These are phyloP conservation scores for Falco concolor DNA, from an alignment of 2,797 vertebrate genomes.

Conservation along the genomic window DNA sequence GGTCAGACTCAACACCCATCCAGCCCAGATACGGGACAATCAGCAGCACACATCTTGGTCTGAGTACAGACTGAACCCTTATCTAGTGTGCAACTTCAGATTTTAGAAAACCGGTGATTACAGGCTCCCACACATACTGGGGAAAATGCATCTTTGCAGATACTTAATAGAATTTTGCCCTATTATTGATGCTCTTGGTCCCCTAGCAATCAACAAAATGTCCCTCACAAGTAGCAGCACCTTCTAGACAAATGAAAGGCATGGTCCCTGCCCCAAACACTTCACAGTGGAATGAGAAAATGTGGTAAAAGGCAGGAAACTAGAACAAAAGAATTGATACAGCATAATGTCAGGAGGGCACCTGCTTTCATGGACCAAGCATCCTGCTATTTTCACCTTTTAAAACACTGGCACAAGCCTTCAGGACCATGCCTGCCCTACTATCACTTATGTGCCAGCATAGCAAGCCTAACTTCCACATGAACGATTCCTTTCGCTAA, in stretches of 20 bases:
- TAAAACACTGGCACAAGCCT: background rate
- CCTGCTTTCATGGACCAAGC: background rate
- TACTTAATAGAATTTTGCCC: background rate
- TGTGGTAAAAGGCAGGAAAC: background rate
- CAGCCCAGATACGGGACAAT: rapidly evolving
- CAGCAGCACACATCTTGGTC: background rate
- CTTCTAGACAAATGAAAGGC: background rate
- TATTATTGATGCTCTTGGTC: background rate
- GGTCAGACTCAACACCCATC: background rate
- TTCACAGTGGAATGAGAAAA: background rate
- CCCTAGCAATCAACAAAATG: background rate
- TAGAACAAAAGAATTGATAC: background rate
- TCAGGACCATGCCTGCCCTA: background rate
- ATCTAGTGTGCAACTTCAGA: rapidly evolving
- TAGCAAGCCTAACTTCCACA: background rate
- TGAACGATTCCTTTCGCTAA: background rate
- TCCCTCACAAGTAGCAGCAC: background rate
- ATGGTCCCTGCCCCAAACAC: background rate
- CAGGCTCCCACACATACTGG: background rate
- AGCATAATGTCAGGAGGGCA: background rate
- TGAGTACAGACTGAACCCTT: background rate
- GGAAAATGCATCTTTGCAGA: background rate
- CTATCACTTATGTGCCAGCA: background rate
- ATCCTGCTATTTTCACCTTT: background rate
- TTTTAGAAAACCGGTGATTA: background rate